Conservation (phyloP, 2,113 vertebrate genomes). For the Petrocephalus microphthalmus region DNA sequence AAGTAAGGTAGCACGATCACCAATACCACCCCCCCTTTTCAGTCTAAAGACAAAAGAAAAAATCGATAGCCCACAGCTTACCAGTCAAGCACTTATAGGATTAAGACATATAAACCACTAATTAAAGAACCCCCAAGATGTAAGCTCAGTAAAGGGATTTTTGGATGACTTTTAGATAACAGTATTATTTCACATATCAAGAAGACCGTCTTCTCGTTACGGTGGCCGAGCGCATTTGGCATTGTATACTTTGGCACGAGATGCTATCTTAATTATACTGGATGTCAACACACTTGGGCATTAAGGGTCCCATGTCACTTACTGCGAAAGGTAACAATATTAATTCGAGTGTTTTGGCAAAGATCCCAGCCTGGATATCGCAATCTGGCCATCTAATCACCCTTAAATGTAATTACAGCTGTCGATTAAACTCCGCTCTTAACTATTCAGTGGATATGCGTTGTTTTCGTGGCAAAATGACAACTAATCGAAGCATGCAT, state of each 20-base stretch:
- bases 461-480: not conserved
- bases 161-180: slow-evolving; percentile 33
- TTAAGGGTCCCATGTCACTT: not conserved
- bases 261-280: not conserved
- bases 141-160: slow-evolving; percentile 80
- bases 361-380: not conserved
- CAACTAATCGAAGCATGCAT: not conserved
- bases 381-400: slow-evolving; percentile 7
- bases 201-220: too few species aligned
- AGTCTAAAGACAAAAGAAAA: too few species aligned
- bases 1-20: slow-evolving; percentile 1
- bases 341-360: not conserved
- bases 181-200: too few species aligned
- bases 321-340: not conserved
- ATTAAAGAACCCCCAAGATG: slow-evolving; percentile 57
- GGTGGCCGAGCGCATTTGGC: not conserved
- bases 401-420: slow-evolving; percentile 5
- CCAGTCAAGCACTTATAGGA: too few species aligned
- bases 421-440: not conserved
- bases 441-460: not conserved
- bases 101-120: too few species aligned
- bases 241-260: not conserved
- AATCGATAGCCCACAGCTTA: too few species aligned
- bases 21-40: too few species aligned
- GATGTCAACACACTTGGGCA: not conserved